These are phyloP conservation scores for Nezara viridula DNA, from an alignment of 2,888 invertebrate genomes.

Conservation along the genomic window DNA sequence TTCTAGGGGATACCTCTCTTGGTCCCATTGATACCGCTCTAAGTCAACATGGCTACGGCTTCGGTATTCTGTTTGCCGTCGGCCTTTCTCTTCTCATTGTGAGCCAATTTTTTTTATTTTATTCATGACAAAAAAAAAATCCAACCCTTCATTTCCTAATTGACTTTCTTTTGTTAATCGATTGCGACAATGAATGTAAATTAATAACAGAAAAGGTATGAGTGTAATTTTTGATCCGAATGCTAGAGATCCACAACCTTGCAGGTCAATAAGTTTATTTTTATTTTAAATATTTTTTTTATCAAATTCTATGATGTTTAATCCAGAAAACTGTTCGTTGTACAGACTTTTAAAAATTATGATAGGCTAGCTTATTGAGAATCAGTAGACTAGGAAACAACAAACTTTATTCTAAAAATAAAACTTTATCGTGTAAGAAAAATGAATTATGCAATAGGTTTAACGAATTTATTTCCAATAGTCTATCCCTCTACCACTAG, in stretches of 20 bases:
- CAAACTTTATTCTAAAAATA: no score
- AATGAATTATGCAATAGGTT: no score
- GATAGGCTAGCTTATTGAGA: no score
- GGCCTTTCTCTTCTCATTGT: slow-evolving; percentile 40
- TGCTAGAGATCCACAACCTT: not conserved
- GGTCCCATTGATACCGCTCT: slow-evolving; percentile 52
- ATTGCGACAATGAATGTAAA: not conserved
- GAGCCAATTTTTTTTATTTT: not conserved
- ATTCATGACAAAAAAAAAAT: not conserved
- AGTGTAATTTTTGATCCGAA: not conserved
- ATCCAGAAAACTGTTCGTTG: no score
- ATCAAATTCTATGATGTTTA: no score
- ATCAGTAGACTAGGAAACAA: no score
- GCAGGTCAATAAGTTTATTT: not conserved
- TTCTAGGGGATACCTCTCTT: slow-evolving; percentile 7
- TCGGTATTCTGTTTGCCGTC: slow-evolving; percentile 48
- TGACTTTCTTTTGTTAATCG: not conserved
- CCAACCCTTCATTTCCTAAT: slow-evolving; percentile 35
- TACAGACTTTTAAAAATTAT: no score
- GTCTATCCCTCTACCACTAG: no score
- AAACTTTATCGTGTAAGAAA: no score
- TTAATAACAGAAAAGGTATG: not conserved
- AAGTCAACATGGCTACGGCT: slow-evolving; percentile 51
- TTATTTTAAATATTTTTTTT: no score
- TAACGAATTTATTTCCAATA: no score